Base-by-base conservation (phyloP, 2,888 invertebrate genomes). In the Phortica okadai region DNA sequence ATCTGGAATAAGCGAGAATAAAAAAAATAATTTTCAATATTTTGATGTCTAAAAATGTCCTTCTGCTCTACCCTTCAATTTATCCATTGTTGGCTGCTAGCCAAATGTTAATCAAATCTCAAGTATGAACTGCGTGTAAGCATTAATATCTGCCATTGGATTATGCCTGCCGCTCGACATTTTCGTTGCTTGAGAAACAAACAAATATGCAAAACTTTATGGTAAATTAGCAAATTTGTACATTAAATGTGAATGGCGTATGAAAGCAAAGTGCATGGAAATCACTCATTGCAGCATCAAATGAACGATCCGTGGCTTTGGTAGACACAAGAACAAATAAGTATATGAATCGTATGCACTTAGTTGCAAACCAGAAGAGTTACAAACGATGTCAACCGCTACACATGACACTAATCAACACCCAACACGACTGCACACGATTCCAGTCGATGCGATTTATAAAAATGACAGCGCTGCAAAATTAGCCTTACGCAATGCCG, bases 211-310 rank as follows among this genome's bases (percentile, higher is more conserved):
- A 89, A 90, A 88, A 88, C 88, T 90, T 90, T 91, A 91, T 90
- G 91, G 89, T 91, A 91, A 91, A 91, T 91, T 91, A 91, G 89
- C 91, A 88, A 91, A 91, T 91, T 91, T 91, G 91, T 91, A 88
- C 89, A 91, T 90, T 88, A 88, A 89, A 83, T 82, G 83, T 80
- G 88, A 82, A 80, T 76, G 50, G 74, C 54, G 79, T 88, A 85
- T 80, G 82, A 80, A 82, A 84, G 81, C 85, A 87, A 86, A 87
- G 84, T 88, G 88, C 84, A 85, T 88, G 85, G 87, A 86, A 88
- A 85, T 85, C 81, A 84, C 78, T 87, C 86, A 87, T 76, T 81
- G 73, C 76, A 77, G 74, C 33, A 56, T 8, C 67, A 73, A 2
- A 11, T 56, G 44, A 25, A n/a, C 21, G 21, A 8, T 50, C 58